These are phyloP conservation scores for Cepaea nemoralis DNA, from an alignment of 1,140 invertebrate genomes.

Conservation along the genomic window DNA sequence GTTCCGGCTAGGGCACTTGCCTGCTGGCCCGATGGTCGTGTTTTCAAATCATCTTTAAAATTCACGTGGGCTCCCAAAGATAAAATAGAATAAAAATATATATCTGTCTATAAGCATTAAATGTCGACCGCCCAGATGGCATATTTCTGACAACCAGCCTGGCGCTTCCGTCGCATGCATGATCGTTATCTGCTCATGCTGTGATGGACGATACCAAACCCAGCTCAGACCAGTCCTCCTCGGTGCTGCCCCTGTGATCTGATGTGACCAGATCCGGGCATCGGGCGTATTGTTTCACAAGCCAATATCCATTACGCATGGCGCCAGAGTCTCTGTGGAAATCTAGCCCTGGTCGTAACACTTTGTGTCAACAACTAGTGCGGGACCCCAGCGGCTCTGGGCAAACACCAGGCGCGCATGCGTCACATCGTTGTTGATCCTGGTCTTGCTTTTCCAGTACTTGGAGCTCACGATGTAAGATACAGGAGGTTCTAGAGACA, in stretches of 20 bases:
- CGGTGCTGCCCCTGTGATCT: background rate
- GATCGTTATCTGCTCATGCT: background rate
- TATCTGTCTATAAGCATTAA: too few species aligned
- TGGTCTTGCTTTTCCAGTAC: background rate
- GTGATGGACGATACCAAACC: background rate
- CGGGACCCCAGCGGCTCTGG: conserved; percentile 1
- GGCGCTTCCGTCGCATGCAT: too few species aligned
- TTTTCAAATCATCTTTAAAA: too few species aligned
- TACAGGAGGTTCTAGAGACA: background rate
- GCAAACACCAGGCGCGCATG: conserved; percentile 17
- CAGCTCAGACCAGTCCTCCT: background rate
- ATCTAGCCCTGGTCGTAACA: conserved; percentile 22
- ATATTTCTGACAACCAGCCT: too few species aligned
- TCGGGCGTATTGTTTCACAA: conserved; percentile 17
- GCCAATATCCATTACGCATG: conserved; percentile 31
- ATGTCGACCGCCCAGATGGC: too few species aligned
- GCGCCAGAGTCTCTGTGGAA: conserved; percentile 22
- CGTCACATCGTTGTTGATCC: conserved; percentile 4
- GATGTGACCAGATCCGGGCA: conserved; percentile 1
- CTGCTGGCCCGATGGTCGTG: too few species aligned
- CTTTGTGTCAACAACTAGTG: conserved; percentile 21
- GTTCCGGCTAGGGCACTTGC: too few species aligned
- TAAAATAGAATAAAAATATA: too few species aligned
- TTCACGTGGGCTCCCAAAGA: too few species aligned
- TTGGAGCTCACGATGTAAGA: background rate